Conservation (phyloP, 2,797 vertebrate species). For the Cryptoprocta ferox region DNA sequence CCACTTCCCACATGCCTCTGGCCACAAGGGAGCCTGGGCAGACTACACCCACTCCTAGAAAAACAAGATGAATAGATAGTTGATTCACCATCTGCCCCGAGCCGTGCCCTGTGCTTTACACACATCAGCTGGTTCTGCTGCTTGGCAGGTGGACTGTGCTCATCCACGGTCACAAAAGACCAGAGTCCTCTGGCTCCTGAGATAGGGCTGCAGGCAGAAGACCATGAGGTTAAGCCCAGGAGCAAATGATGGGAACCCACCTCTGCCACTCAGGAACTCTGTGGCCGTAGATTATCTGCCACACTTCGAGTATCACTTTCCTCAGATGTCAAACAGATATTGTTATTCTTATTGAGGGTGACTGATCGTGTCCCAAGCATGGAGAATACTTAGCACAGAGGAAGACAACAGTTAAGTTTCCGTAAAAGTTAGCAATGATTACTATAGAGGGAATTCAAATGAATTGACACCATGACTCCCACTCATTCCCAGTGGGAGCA, state of each 20-base stretch:
- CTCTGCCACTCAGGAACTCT: neutral
- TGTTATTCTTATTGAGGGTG: neutral
- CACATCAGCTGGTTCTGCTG: neutral
- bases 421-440: neutral
- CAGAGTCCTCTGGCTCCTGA: neutral
- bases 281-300: neutral
- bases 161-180: neutral
- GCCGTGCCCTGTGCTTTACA: neutral
- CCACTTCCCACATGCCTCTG: neutral
- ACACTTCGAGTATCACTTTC: neutral
- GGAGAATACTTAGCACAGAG: neutral
- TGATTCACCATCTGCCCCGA: neutral
- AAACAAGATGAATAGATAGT: neutral
- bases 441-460: neutral
- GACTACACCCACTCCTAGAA: neutral
- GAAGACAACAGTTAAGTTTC: neutral
- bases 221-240: accelerated
- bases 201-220: neutral
- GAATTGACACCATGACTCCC: accelerated
- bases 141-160: neutral
- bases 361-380: neutral
- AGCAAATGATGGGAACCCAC: neutral
- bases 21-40: neutral
- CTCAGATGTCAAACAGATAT: neutral
- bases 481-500: neutral